Evolutionary conservation across 1,140 invertebrate species (phyloP), one percentile per base, ranked within the genome.

Genomic region (Bombus impatiens): DNA sequence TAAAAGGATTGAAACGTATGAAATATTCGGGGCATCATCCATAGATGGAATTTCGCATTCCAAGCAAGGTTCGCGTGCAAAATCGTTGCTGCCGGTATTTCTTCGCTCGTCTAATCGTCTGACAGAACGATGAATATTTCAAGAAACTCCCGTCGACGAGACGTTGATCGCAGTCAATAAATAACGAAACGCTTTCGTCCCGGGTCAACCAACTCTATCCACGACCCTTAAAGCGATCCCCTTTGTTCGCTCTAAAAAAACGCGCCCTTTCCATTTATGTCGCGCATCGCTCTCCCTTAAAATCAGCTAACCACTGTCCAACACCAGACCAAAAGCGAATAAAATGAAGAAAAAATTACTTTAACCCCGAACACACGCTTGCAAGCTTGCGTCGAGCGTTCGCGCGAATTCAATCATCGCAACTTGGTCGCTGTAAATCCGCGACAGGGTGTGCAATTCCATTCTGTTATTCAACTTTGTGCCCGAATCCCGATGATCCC

Each of bases 151-250:
- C 18, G 32, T 70, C 79, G 78, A 37, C 84, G 78, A 65, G 79
- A 75, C 84, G 84, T 81, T 67, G 78, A 86, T 86, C 84, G 78
- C 10, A 6, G 22, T 86, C n/a, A 68, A 86, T 86, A 81, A 84
- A 84, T 84, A 79, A 80, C 15, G 37, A 35, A 37, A 32, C 37
- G 5, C 13, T 57, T 62, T 47, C 44, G 74, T 53, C 62, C 6
- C 18, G n/a, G 83, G 83, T 84, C 83, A 78, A 79, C 67, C 83
- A 80, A 59, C 67, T 44, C 53, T 47, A 35, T 2, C 2, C 22
- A 25, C 74, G 25, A 6, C 15, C 22, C 47, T 4, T 32, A 76
- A 32, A 35, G 9, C 74, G 22, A 32, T n/a, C 47, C 47, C 74
- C 47, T 25, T 1, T 22, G 13, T 35, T 68, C 35, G 1, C 18